These are phyloP conservation scores for Anabas testudineus DNA, from an alignment of 2,797 vertebrate genomes.

Conservation along the genomic window DNA sequence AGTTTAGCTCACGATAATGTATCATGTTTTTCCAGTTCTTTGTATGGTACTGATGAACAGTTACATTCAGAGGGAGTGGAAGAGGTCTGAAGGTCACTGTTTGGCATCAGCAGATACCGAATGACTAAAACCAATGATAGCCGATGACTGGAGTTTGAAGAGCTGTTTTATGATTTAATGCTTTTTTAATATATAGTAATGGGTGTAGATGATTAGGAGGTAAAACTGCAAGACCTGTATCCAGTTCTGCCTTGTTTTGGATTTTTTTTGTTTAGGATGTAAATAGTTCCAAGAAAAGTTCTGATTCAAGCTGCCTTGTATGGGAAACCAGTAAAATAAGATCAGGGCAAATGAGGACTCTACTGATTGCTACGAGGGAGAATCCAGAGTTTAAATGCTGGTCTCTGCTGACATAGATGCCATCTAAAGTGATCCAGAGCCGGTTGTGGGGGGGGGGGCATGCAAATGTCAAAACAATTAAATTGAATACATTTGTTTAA, in stretches of 20 bases:
- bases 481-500: not conserved
- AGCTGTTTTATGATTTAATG: not conserved
- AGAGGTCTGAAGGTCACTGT: constrained; percentile 17
- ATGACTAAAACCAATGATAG: constrained; percentile 24
- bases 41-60: not conserved
- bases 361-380: not conserved
- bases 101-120: constrained; percentile 4
- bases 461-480: not conserved
- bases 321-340: constrained; percentile 9
- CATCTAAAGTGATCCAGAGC: constrained; percentile 27
- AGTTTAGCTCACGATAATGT: not conserved
- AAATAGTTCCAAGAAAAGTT: not conserved
- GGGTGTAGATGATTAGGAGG: no score
- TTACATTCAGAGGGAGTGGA: not conserved
- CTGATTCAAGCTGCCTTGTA: not conserved
- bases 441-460: no score
- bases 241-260: not conserved
- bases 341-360: constrained; percentile 37
- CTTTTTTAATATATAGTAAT: not conserved
- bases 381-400: constrained; percentile 14
- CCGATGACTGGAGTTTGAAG: not conserved
- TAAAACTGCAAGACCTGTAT: not conserved
- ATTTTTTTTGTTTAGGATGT: not conserved
- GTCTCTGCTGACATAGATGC: constrained; percentile 37
- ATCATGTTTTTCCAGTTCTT: not conserved